A percentile compares a stretch with the other conserved stretches of the same genome.
Evolutionary conservation across 2,113 vertebrate species (phyloP).

Genomic region (Empidonax alnorum): DNA sequence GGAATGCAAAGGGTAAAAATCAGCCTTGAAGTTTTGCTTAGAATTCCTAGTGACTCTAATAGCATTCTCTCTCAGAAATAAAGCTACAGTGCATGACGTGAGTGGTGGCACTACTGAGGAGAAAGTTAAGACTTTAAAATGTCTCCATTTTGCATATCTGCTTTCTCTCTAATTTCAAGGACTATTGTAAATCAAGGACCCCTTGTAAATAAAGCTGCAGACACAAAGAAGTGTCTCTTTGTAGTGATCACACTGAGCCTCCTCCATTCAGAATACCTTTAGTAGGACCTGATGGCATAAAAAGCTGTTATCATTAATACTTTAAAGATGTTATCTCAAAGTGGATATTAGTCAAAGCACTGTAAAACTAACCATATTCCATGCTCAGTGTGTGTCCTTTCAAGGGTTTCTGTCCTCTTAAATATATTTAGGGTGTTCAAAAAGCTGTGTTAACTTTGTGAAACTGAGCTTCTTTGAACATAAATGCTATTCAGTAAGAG

Average conservation of each 20-base stretch:
- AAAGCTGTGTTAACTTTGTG: not conserved
- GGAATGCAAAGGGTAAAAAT: not conserved
- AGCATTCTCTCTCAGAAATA: not conserved
- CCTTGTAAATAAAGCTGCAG: not conserved
- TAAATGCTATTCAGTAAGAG: not conserved
- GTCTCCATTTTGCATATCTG: not conserved
- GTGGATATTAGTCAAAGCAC: not conserved
- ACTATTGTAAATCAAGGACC: not conserved
- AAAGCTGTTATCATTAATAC: not conserved
- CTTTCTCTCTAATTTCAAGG: not conserved
- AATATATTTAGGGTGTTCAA: constrained; percentile 7
- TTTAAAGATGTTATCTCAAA: not conserved
- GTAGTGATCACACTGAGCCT: not conserved
- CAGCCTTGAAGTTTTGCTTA: not conserved
- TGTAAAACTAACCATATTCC: constrained; percentile 25
- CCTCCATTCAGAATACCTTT: not conserved
- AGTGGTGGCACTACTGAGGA: not conserved
- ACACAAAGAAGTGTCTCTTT: not conserved
- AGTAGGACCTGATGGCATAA: not conserved
- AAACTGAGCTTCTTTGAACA: not conserved
- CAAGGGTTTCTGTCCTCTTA: not conserved
- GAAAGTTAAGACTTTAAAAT: constrained; percentile 1
- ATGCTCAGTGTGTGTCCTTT: not conserved
- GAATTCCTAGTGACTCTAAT: not conserved
- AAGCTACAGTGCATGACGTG: not conserved